Conservation (phyloP, 2,888 invertebrate genomes). For the Aromia moschata region DNA sequence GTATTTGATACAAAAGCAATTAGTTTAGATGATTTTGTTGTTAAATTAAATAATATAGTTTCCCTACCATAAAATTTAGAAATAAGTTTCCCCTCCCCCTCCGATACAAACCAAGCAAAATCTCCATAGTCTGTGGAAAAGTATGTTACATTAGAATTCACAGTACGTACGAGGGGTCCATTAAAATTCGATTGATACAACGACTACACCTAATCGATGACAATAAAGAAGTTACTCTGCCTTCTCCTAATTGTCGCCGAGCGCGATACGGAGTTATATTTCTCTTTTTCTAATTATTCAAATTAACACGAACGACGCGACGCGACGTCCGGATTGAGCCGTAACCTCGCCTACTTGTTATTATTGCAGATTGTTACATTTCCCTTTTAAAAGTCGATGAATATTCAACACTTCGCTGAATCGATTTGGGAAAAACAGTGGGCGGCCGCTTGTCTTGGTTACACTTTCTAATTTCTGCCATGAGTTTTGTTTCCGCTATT, state of each 20-base stretch:
- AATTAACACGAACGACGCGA: constrained; percentile 8
- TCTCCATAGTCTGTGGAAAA: too few species aligned
- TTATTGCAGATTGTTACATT: neutral
- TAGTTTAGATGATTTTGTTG: too few species aligned
- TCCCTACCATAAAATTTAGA: too few species aligned
- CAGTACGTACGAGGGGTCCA: constrained; percentile 31
- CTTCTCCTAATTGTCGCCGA: constrained; percentile 40
- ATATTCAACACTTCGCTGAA: neutral
- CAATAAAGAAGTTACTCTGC: constrained; percentile 39
- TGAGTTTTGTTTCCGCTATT: too few species aligned
- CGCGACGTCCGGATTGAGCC: neutral
- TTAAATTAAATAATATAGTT: too few species aligned
- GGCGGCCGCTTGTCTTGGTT: neutral
- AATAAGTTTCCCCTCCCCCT: too few species aligned
- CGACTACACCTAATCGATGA: constrained; percentile 39
- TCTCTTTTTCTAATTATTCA: constrained; percentile 11
- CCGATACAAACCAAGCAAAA: too few species aligned
- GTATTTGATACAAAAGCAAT: too few species aligned
- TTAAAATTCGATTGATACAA: constrained; percentile 40
- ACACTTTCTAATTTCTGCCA: too few species aligned
- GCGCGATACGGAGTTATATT: constrained; percentile 34
- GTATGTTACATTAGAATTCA: constrained; percentile 40
- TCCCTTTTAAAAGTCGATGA: neutral
- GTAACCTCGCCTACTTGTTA: neutral
- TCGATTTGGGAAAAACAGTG: neutral